Percentiles rank a stretch among this genome's conserved stretches.
These are phyloP conservation scores for Acutogordius australiensis DNA, from an alignment of 2,888 invertebrate species.

Conservation along the genomic window DNA sequence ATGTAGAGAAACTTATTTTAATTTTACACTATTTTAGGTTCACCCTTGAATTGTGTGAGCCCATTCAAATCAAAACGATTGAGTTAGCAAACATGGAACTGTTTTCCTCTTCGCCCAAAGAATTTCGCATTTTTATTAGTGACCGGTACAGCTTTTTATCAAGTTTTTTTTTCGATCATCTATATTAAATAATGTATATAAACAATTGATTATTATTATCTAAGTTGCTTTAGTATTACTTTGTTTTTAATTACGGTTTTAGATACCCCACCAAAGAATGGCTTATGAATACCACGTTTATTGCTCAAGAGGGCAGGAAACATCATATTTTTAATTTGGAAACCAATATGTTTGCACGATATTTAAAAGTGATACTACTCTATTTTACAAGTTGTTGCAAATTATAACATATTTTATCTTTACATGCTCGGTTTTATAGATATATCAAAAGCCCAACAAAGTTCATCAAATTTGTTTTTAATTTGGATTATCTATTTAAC, in stretches of 20 bases:
- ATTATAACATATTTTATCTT: too few species aligned
- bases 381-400: too few species aligned
- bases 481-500: too few species aligned
- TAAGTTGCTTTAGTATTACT: neutral
- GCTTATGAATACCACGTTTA: slow-evolving; percentile 2
- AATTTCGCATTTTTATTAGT: slow-evolving; percentile 35
- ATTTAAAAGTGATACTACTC: slow-evolving; percentile 15
- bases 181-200: too few species aligned
- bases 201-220: too few species aligned
- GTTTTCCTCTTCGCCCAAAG: slow-evolving; percentile 78
- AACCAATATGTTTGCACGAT: slow-evolving; percentile 17
- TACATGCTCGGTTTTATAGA: too few species aligned
- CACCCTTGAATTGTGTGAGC: slow-evolving; percentile 83
- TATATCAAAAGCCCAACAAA: too few species aligned
- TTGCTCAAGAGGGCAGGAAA: neutral
- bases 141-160: too few species aligned
- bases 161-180: too few species aligned
- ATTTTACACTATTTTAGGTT: too few species aligned
- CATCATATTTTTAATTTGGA: slow-evolving; percentile 16
- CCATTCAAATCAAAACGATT: slow-evolving; percentile 54
- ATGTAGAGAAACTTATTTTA: too few species aligned
- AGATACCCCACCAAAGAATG: slow-evolving; percentile 9
- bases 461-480: too few species aligned
- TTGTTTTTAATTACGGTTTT: neutral
- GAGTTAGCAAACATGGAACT: slow-evolving; percentile 88